A percentile compares a stretch with the other conserved stretches of the same genome.
These are phyloP conservation scores for Babyrousa celebensis DNA, from an alignment of 2,797 vertebrate species.

Conservation along the genomic window DNA sequence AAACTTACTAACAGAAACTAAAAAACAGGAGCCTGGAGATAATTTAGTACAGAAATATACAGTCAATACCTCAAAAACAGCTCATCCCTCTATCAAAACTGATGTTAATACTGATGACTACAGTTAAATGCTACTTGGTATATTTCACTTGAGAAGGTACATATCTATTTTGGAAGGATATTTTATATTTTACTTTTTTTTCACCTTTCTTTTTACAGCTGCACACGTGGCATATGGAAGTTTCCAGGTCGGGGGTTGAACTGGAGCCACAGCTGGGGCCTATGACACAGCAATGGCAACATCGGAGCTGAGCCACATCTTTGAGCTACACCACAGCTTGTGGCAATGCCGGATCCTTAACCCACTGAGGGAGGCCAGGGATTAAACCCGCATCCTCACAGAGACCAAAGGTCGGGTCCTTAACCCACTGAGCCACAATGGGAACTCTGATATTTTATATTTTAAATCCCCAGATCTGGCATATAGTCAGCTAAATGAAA, in stretches of 20 bases:
- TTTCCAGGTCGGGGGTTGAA: no score
- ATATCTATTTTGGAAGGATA: constrained; percentile 30
- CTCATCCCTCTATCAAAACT: constrained; percentile 60
- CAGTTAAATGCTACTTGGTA: constrained; percentile 43
- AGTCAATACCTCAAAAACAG: constrained; percentile 20
- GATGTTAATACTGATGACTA: neutral
- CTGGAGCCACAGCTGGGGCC: no score
- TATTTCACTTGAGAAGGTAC: constrained; percentile 44
- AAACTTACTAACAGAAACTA: constrained; percentile 52
- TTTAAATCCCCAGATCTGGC: neutral
- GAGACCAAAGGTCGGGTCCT: no score
- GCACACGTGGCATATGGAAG: no score
- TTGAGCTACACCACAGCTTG: no score
- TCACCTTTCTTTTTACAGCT: no score
- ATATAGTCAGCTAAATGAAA: constrained; percentile 53
- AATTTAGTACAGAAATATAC: constrained; percentile 38
- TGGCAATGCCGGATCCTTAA: no score
- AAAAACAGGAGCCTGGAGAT: constrained; percentile 51
- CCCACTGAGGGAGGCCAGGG: no score
- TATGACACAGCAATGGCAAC: no score
- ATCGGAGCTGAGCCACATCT: no score
- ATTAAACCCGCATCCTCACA: no score
- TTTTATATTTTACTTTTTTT: neutral
- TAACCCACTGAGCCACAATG: no score
- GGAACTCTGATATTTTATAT: neutral